Percentiles rank a stretch among this genome's conserved stretches.
Evolutionary conservation across 2,797 vertebrate genomes (phyloP).

Genomic region (Avahi laniger): DNA sequence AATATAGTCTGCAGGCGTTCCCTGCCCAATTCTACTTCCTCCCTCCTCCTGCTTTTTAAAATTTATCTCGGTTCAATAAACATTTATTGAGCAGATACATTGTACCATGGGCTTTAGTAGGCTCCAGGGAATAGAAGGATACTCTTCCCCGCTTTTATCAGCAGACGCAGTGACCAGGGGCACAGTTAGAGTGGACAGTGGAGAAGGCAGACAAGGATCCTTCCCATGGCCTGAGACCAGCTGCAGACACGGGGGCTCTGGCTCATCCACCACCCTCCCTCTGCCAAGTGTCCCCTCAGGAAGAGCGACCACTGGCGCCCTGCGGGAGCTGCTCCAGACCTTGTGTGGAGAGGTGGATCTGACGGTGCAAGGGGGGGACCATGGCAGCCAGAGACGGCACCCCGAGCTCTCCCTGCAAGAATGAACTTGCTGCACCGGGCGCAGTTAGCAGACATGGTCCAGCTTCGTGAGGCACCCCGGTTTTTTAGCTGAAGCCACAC

Average conservation of each 20-base stretch:
- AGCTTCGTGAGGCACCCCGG: no score
- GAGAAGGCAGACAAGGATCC: not conserved
- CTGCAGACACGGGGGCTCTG: fast-evolving
- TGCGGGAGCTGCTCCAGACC: not conserved
- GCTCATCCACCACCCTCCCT: not conserved
- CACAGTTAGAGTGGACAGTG: no score
- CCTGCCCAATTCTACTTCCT: not conserved
- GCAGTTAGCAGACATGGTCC: not conserved
- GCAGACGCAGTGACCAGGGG: not conserved
- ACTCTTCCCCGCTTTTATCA: not conserved
- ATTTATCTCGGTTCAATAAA: not conserved
- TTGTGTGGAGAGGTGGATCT: not conserved
- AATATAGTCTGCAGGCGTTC: not conserved
- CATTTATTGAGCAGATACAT: not conserved
- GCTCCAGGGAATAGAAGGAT: not conserved
- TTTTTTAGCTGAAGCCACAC: not conserved
- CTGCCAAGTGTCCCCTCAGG: not conserved
- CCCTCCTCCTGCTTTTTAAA: not conserved
- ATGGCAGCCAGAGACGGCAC: not conserved
- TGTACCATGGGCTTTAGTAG: not conserved
- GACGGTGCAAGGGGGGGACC: not conserved
- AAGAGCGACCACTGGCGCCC: not conserved
- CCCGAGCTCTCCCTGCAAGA: not conserved
- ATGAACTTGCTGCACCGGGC: fast-evolving
- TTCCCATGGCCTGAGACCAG: not conserved